These are phyloP conservation scores for Candoia aspera DNA, from an alignment of 2,113 vertebrate genomes.

Conservation along the genomic window DNA sequence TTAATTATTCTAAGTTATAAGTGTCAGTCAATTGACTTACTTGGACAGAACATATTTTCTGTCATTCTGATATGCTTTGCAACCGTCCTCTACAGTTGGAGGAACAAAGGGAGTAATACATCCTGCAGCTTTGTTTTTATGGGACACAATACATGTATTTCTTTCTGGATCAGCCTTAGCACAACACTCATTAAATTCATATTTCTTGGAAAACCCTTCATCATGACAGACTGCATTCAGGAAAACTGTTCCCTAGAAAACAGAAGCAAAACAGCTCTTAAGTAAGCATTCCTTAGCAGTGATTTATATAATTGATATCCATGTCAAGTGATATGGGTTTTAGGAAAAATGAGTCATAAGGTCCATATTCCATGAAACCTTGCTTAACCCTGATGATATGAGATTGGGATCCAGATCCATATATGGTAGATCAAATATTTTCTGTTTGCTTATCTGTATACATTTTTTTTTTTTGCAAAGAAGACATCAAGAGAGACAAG, in stretches of 20 bases:
- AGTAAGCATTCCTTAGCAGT: not conserved
- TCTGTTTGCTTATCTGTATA: not conserved
- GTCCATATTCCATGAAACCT: not conserved
- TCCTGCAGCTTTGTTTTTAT: not conserved
- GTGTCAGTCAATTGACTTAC: not conserved
- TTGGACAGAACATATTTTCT: fast-evolving
- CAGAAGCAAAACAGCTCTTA: not conserved
- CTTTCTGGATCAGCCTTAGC: not conserved
- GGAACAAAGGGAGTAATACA: not conserved
- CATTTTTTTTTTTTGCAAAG: not conserved
- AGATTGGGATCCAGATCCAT: not conserved
- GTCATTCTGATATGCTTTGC: not conserved
- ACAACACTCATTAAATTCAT: constrained; percentile 3
- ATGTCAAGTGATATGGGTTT: not conserved
- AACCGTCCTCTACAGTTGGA: not conserved
- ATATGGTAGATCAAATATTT: not conserved
- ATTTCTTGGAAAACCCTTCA: not conserved
- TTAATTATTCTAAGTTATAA: not conserved
- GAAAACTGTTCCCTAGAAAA: not conserved
- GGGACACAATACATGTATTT: not conserved
- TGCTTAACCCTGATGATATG: not conserved
- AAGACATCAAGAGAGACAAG: not conserved
- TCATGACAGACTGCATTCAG: not conserved
- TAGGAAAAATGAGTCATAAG: not conserved
- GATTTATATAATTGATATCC: not conserved